Evolutionary conservation across 2,113 vertebrate genomes (phyloP).

Genomic region (Isichthys henryi): DNA sequence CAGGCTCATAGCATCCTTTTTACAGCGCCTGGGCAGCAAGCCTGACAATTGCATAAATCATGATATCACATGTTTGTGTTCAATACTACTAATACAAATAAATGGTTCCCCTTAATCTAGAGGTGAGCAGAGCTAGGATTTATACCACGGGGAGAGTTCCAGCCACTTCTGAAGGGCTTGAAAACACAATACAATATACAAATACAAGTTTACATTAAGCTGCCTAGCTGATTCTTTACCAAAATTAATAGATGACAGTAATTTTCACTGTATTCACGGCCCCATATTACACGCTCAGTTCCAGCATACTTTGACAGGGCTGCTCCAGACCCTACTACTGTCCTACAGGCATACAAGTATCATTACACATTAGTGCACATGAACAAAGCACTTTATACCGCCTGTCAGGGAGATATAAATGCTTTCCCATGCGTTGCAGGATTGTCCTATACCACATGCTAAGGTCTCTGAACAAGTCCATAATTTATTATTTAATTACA

Average conservation of each 20-base stretch:
- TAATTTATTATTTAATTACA: neutral
- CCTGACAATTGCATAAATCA: constrained; percentile 37
- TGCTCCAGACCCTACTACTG: neutral
- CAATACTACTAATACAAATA: constrained; percentile 19
- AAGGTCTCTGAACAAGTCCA: neutral
- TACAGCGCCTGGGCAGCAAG: constrained; percentile 8
- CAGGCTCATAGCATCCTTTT: constrained; percentile 26
- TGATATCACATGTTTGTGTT: neutral
- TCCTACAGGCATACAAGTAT: neutral
- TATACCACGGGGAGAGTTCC: neutral
- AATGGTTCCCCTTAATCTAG: neutral
- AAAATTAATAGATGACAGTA: neutral
- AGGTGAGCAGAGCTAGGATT: neutral
- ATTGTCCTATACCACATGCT: neutral
- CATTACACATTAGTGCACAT: neutral
- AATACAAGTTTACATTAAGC: neutral
- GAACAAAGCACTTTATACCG: neutral
- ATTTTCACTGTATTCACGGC: neutral
- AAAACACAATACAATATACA: neutral
- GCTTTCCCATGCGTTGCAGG: neutral
- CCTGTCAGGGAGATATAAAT: neutral
- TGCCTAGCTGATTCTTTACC: neutral
- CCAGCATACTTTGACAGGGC: neutral
- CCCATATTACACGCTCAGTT: neutral
- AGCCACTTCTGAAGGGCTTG: neutral